Evolutionary conservation across 2,113 vertebrate species (phyloP), one percentile per base, ranked within the genome.

Genomic region (Menidia beryllina): DNA sequence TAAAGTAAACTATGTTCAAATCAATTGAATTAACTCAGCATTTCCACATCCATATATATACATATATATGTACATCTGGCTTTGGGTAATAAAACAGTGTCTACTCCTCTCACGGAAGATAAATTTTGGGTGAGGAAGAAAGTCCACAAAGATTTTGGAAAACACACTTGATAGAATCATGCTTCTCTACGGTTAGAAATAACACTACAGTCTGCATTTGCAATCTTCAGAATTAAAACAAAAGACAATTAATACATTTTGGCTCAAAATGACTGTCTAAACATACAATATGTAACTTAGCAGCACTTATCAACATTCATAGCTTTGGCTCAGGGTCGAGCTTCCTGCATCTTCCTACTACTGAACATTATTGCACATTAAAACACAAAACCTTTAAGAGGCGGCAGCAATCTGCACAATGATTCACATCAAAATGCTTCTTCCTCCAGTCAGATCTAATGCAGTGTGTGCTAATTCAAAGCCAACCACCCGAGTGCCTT

Each of bases 251-350:
- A 91, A 92, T 88, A 85, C 86, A 88, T 85, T 84, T 86, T 90
- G 90, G 88, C 90, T 90, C 79, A 62, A 77, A 27, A 57, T 66
- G 75, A 79, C 57, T 61, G 57, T 78, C 76, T 75, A 76, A 76
- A 75, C 79, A 60, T 77, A 87, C 63, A 90, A 88, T 83, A 84
- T 89, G 80, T 88, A 87, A 89, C 79, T 81, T 90, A 92, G 91
- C 91, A 92, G 91, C 91, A 89, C 67, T 86, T 81, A 45, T 85
- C 60, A 63, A 91, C 85, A 84, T 91, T 90, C 82, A 81, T 75
- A 26, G 65, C 60, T 69, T 75, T 59, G 43, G 78, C 85, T 78
- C 71, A 75, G 63, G 58, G 56, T 47, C n/a, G 62, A 77, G 82
- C 62, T 69, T 69, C 50, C 62, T 67, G 57, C 57, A 74, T 45